phyloP scores from a whole-genome alignment of 2,888 invertebrate genomes.

The Parnassius apollo region DNA sequence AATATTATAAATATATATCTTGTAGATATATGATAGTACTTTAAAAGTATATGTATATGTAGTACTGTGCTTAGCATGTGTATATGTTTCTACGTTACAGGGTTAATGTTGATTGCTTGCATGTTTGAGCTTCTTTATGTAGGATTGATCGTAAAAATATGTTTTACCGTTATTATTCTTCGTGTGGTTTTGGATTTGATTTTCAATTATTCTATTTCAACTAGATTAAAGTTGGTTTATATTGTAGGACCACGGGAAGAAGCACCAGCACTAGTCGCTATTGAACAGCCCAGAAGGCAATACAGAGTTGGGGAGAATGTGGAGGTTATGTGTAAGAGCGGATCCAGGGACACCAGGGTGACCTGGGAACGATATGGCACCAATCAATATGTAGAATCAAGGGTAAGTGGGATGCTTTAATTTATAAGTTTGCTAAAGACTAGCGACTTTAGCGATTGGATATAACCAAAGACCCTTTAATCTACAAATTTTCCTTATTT shows the following conservation, averaged over 20 bases:
- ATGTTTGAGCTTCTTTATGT: constrained; percentile 9
- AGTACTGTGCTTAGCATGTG: constrained; percentile 11
- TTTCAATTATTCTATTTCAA: not conserved
- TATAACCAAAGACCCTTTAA: too few species aligned
- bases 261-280: constrained; percentile 50
- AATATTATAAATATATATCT: too few species aligned
- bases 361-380: constrained; percentile 57
- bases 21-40: too few species aligned
- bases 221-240: not conserved
- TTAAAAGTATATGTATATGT: not conserved
- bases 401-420: constrained; percentile 43
- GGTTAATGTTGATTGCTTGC: constrained; percentile 4
- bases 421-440: too few species aligned
- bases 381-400: constrained; percentile 55
- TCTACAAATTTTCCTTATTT: too few species aligned
- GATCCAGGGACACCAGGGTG: constrained; percentile 40
- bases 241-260: constrained; percentile 51
- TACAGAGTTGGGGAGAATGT: constrained; percentile 65
- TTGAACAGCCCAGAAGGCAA: constrained; percentile 56
- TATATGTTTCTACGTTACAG: constrained; percentile 3
- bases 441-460: too few species aligned
- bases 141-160: not conserved
- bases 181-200: not conserved
- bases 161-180: not conserved
- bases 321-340: constrained; percentile 52